These are phyloP conservation scores for Aurelia aurita complex sp. Pacific DNA, from an alignment of 30 jellyfish, hydroid and myxozoan genomes.

Conservation along the genomic window DNA sequence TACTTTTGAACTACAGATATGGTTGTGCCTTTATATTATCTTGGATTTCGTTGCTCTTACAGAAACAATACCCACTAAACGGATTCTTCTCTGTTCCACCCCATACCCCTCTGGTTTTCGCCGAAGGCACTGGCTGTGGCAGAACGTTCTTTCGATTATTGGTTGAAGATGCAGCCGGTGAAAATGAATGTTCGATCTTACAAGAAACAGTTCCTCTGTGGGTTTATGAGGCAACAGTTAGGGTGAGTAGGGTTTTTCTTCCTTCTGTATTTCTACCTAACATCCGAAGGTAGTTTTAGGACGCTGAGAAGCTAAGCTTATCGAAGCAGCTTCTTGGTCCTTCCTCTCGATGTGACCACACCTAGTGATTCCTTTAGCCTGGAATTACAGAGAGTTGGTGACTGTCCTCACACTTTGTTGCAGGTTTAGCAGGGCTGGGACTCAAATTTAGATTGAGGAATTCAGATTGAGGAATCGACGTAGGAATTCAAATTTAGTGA, in stretches of 20 bases:
- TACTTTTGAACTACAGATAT: too few relatives aligned
- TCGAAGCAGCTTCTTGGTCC: too few relatives aligned
- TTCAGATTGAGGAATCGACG: too few relatives aligned
- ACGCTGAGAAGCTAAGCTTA: too few relatives aligned
- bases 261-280: too few relatives aligned
- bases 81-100: constrained; percentile 75
- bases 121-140: constrained; percentile 93
- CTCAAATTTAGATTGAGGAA: too few relatives aligned
- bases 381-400: too few relatives aligned
- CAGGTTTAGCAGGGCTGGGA: too few relatives aligned
- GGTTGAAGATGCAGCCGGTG: constrained; percentile 87
- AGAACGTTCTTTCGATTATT: constrained; percentile 84
- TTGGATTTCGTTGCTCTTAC: neutral
- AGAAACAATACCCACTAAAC: constrained; percentile 73
- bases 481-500: neutral
- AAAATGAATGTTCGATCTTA: constrained; percentile 81
- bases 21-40: neutral
- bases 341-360: too few relatives aligned
- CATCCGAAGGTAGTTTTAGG: too few relatives aligned
- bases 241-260: constrained; percentile 35
- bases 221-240: constrained; percentile 83
- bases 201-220: constrained; percentile 89
- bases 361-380: too few relatives aligned
- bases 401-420: neutral
- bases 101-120: constrained; percentile 90